Conservation (phyloP, 2,888 invertebrate species). For the Agrotis puta region DNA sequence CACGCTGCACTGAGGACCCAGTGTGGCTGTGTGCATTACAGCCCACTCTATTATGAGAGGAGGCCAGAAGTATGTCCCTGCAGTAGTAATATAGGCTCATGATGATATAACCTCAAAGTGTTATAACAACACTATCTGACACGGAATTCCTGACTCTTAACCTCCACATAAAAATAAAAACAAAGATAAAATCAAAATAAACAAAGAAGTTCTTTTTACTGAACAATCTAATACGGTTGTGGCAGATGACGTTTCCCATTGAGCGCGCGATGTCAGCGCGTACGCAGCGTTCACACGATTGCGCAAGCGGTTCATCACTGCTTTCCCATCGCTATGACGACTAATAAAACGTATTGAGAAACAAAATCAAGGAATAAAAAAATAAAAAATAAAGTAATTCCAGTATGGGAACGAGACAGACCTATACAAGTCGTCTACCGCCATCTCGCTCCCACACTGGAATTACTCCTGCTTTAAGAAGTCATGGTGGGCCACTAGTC, state of each 20-base stretch:
- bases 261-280: slow-evolving; percentile 37
- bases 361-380: too few species aligned
- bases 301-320: slow-evolving; percentile 58
- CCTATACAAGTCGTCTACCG: too few species aligned
- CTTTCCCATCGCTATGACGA: slow-evolving; percentile 65
- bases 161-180: slow-evolving; percentile 13
- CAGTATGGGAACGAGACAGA: too few species aligned
- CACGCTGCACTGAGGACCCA: not conserved
- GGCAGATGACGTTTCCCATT: slow-evolving; percentile 55
- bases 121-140: not conserved
- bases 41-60: not conserved
- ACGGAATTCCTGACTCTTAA: slow-evolving; percentile 28
- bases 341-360: slow-evolving; percentile 10
- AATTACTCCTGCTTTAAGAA: too few species aligned
- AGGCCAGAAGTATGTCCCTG: not conserved
- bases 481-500: too few species aligned
- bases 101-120: not conserved
- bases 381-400: too few species aligned
- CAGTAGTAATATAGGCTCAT: not conserved
- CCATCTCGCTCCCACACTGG: too few species aligned
- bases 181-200: slow-evolving; percentile 28
- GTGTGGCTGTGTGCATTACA: not conserved
- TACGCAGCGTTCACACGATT: slow-evolving; percentile 62
- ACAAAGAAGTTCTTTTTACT: slow-evolving; percentile 46
- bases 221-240: slow-evolving; percentile 34